phyloP scores from a whole-genome alignment of 2,888 invertebrate species.

The Xestia rhomboidea region DNA sequence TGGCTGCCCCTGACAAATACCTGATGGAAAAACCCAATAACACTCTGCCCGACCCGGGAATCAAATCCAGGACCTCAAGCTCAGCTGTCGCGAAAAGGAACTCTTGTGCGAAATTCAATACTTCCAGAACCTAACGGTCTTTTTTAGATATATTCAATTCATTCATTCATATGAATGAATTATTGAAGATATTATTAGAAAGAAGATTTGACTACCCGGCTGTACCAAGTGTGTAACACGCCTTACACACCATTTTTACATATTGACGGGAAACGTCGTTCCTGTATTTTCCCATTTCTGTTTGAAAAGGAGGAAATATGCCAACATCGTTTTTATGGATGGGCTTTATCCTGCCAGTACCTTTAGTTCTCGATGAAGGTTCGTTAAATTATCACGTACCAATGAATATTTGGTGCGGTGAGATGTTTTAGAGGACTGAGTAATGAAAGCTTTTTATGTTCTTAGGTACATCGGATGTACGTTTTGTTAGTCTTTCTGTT shows the following conservation, averaged over 20 bases:
- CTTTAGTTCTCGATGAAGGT: slow-evolving; percentile 36
- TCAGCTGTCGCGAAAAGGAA: no score
- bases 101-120: no score
- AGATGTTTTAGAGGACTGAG: slow-evolving; percentile 8
- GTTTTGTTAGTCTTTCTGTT: slow-evolving; percentile 15
- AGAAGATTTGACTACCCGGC: background rate
- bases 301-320: slow-evolving; percentile 38
- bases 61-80: background rate
- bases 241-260: slow-evolving; percentile 21
- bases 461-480: background rate
- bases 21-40: background rate
- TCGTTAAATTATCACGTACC: slow-evolving; percentile 66
- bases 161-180: no score
- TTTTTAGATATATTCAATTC: no score
- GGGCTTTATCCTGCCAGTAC: slow-evolving; percentile 39
- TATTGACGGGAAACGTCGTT: slow-evolving; percentile 17
- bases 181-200: no score
- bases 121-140: no score
- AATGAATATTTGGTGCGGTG: slow-evolving; percentile 37
- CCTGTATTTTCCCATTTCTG: slow-evolving; percentile 30
- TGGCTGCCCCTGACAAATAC: background rate
- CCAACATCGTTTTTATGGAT: slow-evolving; percentile 18
- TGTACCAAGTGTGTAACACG: background rate
- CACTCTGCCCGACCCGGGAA: background rate
- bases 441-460: slow-evolving; percentile 13